Evolutionary conservation across 1,140 invertebrate species (phyloP).

Genomic region (Himalopsyche phryganea): DNA sequence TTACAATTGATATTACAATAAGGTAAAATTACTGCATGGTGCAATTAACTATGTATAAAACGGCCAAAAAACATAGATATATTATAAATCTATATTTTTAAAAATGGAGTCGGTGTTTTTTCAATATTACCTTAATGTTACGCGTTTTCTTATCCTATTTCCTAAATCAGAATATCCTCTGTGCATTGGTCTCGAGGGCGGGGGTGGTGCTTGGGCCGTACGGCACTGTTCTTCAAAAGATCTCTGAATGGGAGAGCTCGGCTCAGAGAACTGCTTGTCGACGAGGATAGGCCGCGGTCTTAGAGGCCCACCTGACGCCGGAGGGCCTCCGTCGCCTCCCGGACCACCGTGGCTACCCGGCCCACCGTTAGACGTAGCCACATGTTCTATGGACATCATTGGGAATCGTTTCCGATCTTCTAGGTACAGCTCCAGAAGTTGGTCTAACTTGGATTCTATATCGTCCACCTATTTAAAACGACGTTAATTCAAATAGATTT

Average conservation of each 20-base stretch:
- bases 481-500: no score
- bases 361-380: slow-evolving; percentile 6
- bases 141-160: slow-evolving; percentile 77
- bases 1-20: no score
- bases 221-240: slow-evolving; percentile 43
- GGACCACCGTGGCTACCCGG: slow-evolving; percentile 18
- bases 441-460: slow-evolving; percentile 89
- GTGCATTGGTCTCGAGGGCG: slow-evolving; percentile 61
- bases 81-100: no score
- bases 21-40: no score
- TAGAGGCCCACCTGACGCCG: slow-evolving; percentile 31
- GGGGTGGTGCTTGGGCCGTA: slow-evolving; percentile 33
- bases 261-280: slow-evolving; percentile 75
- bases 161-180: slow-evolving; percentile 76
- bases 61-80: no score
- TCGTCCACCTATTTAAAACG: slow-evolving; percentile 76
- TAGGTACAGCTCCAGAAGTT: slow-evolving; percentile 89
- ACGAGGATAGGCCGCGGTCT: slow-evolving; percentile 61
- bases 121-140: slow-evolving; percentile 79
- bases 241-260: slow-evolving; percentile 65
- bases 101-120: no score
- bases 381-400: slow-evolving; percentile 36
- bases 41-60: no score
- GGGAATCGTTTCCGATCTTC: slow-evolving; percentile 74
- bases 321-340: slow-evolving; percentile 26